A percentile compares a stretch with the other conserved stretches of the same genome.
Conservation (phyloP, 2,113 vertebrate genomes). For the Actinemys pallida region DNA sequence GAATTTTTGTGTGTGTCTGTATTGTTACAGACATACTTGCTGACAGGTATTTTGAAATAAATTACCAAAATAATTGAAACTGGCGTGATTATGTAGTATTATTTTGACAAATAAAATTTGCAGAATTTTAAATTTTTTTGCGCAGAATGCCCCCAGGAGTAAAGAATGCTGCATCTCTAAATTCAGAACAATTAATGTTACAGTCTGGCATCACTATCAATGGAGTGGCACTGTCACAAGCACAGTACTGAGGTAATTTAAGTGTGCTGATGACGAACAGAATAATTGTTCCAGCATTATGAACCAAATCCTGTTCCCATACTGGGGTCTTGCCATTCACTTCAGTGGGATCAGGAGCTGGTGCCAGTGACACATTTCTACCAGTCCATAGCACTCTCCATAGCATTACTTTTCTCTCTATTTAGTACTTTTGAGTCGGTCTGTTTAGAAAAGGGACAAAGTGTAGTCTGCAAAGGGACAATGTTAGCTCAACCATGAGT, state of each 20-base stretch:
- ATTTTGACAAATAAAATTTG: no score
- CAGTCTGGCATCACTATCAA: not conserved
- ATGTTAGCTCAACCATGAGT: not conserved
- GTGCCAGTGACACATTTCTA: not conserved
- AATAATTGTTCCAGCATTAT: not conserved
- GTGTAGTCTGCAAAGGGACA: not conserved
- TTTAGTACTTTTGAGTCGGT: not conserved
- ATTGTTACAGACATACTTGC: no score
- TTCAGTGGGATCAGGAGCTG: not conserved
- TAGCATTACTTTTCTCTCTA: not conserved
- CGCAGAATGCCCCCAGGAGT: no score
- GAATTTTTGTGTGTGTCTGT: no score
- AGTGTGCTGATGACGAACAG: not conserved
- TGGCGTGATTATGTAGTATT: no score
- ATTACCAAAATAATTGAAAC: no score
- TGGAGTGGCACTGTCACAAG: not conserved
- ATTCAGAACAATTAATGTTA: not conserved
- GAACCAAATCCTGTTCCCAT: not conserved
- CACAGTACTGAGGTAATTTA: not conserved
- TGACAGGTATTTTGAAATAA: no score
- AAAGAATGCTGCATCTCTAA: not conserved
- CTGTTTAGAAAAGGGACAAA: not conserved
- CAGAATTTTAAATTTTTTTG: no score
- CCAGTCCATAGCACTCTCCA: not conserved
- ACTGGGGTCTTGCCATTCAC: not conserved